Evolutionary conservation across 2,113 vertebrate genomes (phyloP).

Genomic region (Kobus ellipsiprymnus): DNA sequence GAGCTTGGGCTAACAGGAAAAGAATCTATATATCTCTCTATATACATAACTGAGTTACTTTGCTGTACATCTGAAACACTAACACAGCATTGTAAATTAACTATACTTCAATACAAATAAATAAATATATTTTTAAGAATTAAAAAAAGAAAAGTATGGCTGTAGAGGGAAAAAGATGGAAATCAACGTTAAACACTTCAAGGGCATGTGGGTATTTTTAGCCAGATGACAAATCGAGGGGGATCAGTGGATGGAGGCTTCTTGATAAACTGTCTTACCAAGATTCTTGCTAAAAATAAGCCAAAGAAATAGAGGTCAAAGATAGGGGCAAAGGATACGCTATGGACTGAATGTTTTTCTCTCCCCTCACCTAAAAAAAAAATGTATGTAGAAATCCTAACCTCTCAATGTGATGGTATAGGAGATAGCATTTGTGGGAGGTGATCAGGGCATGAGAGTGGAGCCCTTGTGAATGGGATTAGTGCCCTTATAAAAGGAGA

Average conservation of each 20-base stretch:
- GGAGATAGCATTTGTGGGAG: neutral
- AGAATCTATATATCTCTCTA: neutral
- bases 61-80: neutral
- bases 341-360: neutral
- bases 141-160: neutral
- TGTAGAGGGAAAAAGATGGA: neutral
- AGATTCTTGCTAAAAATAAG: neutral
- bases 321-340: neutral
- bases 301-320: neutral
- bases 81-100: neutral
- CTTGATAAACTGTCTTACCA: neutral
- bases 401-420: neutral
- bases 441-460: neutral
- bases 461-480: neutral
- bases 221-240: fast-evolving
- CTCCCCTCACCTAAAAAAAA: neutral
- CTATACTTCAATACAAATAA: neutral
- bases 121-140: neutral
- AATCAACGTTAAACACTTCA: neutral
- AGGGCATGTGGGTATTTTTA: neutral
- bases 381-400: neutral
- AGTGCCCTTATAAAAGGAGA: neutral
- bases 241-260: neutral
- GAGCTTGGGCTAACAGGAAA: neutral
- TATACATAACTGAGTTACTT: neutral